Evolutionary conservation across 1,140 invertebrate species (phyloP), one percentile per base, ranked within the genome.

Genomic region (Bicyclus anynana): DNA sequence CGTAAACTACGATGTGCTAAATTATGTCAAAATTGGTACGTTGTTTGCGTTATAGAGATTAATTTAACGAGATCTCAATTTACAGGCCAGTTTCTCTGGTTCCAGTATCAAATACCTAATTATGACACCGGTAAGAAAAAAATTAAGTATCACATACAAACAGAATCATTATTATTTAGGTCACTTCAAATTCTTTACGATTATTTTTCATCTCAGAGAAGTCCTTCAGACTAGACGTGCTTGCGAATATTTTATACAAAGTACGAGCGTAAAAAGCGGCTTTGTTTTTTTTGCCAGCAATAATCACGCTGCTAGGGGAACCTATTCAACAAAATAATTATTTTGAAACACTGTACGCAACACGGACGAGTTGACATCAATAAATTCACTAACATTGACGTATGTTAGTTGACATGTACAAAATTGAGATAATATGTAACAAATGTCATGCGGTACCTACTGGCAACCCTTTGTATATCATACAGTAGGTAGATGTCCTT

Each of bases 221-320:
- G 52, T 52, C 52, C 59, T 53, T 38, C 46, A 61, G 52, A 62
- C 53, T 52, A 64, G 56, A 63, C 55, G 56, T 59, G 61, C 52
- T 50, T 44, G 35, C 29, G 62, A 65, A 65, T 65, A 65, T 60
- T 65, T 65, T 65, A 65, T 55, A 40, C 44, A 60, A 23, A 55
- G 55, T 40, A 38, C 49, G 53, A 46, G 56, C 29, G 23, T 59
- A 50, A 55, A 51, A 54, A 64, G 20, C 40, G 29, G 16, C 17
- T 46, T 26, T 42, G 47, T 55, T 59, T 59, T 59, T 54, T 54
- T 26, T 17, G n/a, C 26, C 29, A 61, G 53, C 26, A 51, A 59
- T 59, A 59, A 53, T 59, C 50, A 48, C 23, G 40, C 57, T 53
- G 57, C 57, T 40, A 12, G 29, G 40, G 49, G 40, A 58, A 53